Evolutionary conservation across 2,797 vertebrate species (phyloP), one percentile per base, ranked within the genome.

Genomic region (Psittacula echo): DNA sequence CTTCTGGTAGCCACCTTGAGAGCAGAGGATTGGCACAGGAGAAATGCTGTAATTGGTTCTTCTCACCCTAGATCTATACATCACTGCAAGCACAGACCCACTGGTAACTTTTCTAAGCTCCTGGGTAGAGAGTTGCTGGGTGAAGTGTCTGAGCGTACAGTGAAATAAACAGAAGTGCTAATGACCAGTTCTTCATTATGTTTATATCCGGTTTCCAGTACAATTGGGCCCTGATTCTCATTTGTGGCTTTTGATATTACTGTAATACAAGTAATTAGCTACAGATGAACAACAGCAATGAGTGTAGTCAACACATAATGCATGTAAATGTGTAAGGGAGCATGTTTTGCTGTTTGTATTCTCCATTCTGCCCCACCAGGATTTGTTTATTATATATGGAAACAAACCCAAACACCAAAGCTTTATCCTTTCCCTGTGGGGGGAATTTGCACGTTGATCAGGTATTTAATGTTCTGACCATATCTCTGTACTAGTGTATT

Each of bases 201-300:
- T 89, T 96, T 94, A 44, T 93, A 56, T 79, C 51, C 78, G 22
- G 22, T 88, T 86, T 88, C 64, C 54, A 90, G 73, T 85, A 91
- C 50, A 94, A 86, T 47, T 62, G 21, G 17, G 32, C 47, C 30
- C 60, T 86, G 79, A 86, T 90, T 95, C 54, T 94, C 79, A 92
- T 93, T 86, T 93, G 67, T 86, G 82, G 85, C 26, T 90, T 94
- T 94, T 90, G 87, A 64, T 94, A 68, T 81, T 88, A 73, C 47
- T 84, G 74, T 79, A 95, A 84, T 85, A 94, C 79, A 88, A 88
- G 64, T 73, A 91, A 88, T 82, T 91, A 88, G 67, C 47, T 82
- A 68, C 37, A 94, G 84, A 79, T 34, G 53, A 94, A 87, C 39
- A 77, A 87, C 34, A 71, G 56, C 51, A 72, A 56, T 45, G 71